Evolutionary conservation across 2,888 invertebrate genomes (phyloP), one percentile per base, ranked within the genome.

Genomic region (Leptodirus hochenwartii): DNA sequence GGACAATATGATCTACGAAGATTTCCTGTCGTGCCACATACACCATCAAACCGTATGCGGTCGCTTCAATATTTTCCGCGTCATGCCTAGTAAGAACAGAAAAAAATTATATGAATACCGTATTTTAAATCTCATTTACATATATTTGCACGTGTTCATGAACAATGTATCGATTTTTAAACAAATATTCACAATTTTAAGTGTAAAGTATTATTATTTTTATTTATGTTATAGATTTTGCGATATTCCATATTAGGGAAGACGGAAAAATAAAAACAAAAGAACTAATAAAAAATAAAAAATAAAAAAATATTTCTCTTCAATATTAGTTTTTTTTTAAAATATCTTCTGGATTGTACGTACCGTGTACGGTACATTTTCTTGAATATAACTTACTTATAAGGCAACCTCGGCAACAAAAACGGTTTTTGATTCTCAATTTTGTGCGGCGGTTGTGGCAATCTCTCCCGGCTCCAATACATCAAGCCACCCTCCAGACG

Each of bases 361-460:
- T n/a, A n/a, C n/a, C n/a, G n/a, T n/a, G n/a, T n/a, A n/a, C n/a
- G n/a, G n/a, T n/a, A n/a, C n/a, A n/a, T n/a, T n/a, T n/a, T n/a
- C n/a, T n/a, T n/a, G n/a, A n/a, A n/a, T n/a, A n/a, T n/a, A n/a
- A n/a, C 93, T 50, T 76, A 84, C 41, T 70, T 72, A 51, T 88
- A 84, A 0, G 87, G 85, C 34, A 87, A 58, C 1, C 91, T 70
- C 0, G 93, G 88, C 35, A 88, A 57, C 1, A 82, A 61, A 66
- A 87, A 91, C 5, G 85, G 85, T 49, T 84, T 81, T 49, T 88
- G 87, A 58, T 88, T 88, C 58, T 88, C 88, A 45, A 77, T 64
- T 56, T 87, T 87, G 40, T 69, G 73, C 0, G 85, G 84, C 0
- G 85, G 81, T 34, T 68, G 67, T 0, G 87, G 85, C 2, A 88